A percentile compares a stretch with the other conserved stretches of the same genome.
phyloP scores from a whole-genome alignment of 2,888 invertebrate genomes.

The Agrotis segetum region DNA sequence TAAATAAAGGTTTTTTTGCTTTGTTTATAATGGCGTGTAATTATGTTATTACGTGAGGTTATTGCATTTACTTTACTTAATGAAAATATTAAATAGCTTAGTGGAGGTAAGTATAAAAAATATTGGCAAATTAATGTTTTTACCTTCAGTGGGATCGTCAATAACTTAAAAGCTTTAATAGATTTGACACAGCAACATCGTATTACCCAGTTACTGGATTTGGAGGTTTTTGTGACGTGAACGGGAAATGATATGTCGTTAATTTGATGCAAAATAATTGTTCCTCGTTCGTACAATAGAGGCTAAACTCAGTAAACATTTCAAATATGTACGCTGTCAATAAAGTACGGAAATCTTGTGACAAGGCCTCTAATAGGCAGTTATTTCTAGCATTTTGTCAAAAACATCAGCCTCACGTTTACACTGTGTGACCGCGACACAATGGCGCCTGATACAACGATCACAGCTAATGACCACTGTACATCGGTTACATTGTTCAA shows the following conservation, averaged over 20 bases:
- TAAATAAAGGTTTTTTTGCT: slow-evolving; percentile 41
- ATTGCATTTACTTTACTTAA: slow-evolving; percentile 22
- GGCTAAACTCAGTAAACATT: too few species aligned
- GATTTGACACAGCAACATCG: neutral
- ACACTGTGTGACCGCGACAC: slow-evolving; percentile 13
- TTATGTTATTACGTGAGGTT: slow-evolving; percentile 31
- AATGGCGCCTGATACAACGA: slow-evolving; percentile 32
- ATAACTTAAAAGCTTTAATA: neutral
- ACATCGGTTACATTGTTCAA: slow-evolving; percentile 20
- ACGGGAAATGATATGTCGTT: too few species aligned
- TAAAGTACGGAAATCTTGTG: too few species aligned
- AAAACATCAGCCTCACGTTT: slow-evolving; percentile 3
- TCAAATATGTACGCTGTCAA: too few species aligned
- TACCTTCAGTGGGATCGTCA: neutral
- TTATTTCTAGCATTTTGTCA: neutral
- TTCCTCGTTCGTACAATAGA: too few species aligned
- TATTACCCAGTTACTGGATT: too few species aligned
- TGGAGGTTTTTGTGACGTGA: too few species aligned
- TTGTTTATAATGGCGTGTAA: slow-evolving; percentile 18
- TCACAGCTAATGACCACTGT: slow-evolving; percentile 24
- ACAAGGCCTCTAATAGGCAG: too few species aligned
- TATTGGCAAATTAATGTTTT: neutral
- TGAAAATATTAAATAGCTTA: slow-evolving; percentile 17
- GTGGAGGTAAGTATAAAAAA: neutral
- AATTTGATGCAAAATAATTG: too few species aligned